Base-by-base conservation (phyloP, 2,888 invertebrate genomes). In the Caenorhabditis sp. region DNA sequence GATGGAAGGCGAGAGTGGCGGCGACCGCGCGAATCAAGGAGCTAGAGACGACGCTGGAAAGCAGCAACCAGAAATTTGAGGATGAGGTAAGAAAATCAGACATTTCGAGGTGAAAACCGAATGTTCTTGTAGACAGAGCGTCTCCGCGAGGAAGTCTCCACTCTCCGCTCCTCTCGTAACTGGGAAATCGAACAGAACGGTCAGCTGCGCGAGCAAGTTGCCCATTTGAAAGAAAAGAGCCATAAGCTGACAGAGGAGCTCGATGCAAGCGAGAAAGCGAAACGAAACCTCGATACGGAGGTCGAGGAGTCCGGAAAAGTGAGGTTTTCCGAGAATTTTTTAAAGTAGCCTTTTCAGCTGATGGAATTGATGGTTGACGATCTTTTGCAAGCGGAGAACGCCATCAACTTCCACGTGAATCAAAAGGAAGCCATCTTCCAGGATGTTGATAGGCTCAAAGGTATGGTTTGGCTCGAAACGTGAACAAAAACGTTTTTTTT, bases 141-240 rank as follows among this genome's bases (percentile, higher is more conserved):
- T 15, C 70, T 88, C 43, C 66, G 73, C 53, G 77, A 80, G 26
- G 79, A 81, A 37, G 80, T 81, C n/a, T 85, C 84, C 15, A 83
- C 84, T 11, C 78, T 88, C 1, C 82, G 86, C 22, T 78, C 77
- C 4, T 83, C 85, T 0, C 68, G 88, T 0, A 86, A 88, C 32
- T 88, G 86, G 86, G 83, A 85, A 52, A 61, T 88, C 24, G 75
- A 79, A 39, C 85, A 88, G 72, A 88, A 87, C 65, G 84, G 82
- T 7, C 70, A 71, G 17, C 71, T 88, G 13, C 52, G 84, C 7
- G 83, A 88, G n/a, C 83, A 86, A 55, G 50, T 86, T 1, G 75
- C 71, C 35, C 74, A 80, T 58, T 20, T 80, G 30, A 84, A 82
- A 43, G 81, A 82, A 53, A 84, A 84, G 30, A 39, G 59, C 32